Evolutionary conservation across 2,797 vertebrate species (phyloP).

Genomic region (Argyrosomus regius): DNA sequence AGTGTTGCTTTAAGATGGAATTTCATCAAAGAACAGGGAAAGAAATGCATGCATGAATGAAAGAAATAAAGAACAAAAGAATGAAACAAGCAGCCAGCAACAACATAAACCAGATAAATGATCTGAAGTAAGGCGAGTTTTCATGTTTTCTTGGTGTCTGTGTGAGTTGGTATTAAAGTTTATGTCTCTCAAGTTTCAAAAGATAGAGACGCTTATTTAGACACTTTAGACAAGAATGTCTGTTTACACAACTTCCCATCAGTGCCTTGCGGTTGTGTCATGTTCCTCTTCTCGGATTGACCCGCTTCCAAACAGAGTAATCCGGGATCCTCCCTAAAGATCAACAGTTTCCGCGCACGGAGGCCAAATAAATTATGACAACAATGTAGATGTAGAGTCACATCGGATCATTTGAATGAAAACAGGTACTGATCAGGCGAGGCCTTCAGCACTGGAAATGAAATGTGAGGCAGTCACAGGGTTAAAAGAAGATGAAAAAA

Average conservation of each 20-base stretch:
- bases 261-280: conserved; percentile 1
- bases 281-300: conserved; percentile 12
- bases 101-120: neutral
- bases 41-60: neutral
- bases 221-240: neutral
- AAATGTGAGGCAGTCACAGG: neutral
- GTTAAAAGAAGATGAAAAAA: neutral
- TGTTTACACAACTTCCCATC: conserved; percentile 9
- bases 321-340: conserved; percentile 34
- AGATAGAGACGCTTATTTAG: neutral
- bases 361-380: neutral
- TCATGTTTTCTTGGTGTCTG: no score
- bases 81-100: neutral
- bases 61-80: neutral
- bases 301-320: conserved; percentile 28
- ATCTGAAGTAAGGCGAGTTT: neutral
- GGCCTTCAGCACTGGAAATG: neutral
- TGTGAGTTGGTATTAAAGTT: neutral
- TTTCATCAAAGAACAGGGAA: neutral
- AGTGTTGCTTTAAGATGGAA: neutral
- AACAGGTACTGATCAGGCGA: neutral
- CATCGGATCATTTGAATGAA: neutral
- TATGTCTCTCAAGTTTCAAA: neutral
- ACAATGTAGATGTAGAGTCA: neutral
- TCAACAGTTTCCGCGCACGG: conserved; percentile 25